A percentile compares a stretch with the other conserved stretches of the same genome.
Conservation (phyloP, 2,888 invertebrate species). For the Coenonympha glycerion region DNA sequence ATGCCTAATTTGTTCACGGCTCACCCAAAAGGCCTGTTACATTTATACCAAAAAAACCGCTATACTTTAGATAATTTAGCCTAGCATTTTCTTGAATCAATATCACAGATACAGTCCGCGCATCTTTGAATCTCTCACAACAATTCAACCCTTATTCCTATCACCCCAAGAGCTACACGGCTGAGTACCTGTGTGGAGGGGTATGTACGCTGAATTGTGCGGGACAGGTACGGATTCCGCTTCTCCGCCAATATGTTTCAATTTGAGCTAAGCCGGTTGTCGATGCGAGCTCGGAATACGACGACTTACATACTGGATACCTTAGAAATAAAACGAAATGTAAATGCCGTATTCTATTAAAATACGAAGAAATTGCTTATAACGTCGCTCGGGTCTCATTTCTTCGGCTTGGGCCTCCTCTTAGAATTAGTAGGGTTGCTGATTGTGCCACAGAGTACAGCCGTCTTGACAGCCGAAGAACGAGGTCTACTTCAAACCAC, state of each 20-base stretch:
- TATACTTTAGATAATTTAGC: background rate
- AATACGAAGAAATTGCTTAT: too few species aligned
- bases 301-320: slow-evolving; percentile 44
- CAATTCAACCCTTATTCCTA: background rate
- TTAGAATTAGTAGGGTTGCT: too few species aligned
- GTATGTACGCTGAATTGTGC: slow-evolving; percentile 19
- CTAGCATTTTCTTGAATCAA: slow-evolving; percentile 1
- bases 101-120: background rate
- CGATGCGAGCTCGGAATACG: slow-evolving; percentile 61
- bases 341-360: slow-evolving; percentile 14
- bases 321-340: slow-evolving; percentile 47
- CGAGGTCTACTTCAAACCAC: too few species aligned
- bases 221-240: slow-evolving; percentile 54
- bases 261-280: slow-evolving; percentile 73
- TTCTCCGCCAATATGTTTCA: slow-evolving; percentile 69
- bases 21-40: too few species aligned
- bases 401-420: too few species aligned
- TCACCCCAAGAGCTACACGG: background rate
- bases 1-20: too few species aligned
- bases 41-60: background rate
- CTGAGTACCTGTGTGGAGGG: background rate
- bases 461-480: too few species aligned
- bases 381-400: too few species aligned
- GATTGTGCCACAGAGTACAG: too few species aligned
- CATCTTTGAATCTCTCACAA: background rate